A percentile compares a stretch with the other conserved stretches of the same genome.
phyloP scores from a whole-genome alignment of 1,140 invertebrate genomes.

The Orchestia grillus region DNA sequence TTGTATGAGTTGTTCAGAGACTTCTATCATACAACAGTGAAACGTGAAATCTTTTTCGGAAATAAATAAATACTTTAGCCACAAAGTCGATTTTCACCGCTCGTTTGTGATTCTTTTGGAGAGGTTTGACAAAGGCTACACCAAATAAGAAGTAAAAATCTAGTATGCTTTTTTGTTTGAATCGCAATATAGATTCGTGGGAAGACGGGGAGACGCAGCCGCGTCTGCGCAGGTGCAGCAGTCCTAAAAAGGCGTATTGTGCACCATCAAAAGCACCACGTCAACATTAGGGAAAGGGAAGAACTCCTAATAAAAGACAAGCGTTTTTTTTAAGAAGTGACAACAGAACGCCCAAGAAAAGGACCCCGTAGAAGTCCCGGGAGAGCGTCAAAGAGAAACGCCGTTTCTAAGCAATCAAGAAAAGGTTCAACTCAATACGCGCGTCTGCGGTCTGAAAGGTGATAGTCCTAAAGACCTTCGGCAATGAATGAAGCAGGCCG shows the following conservation, averaged over 20 bases:
- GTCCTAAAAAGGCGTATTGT: conserved; percentile 38
- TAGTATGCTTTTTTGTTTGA: not conserved
- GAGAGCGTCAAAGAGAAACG: not conserved
- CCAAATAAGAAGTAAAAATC: conserved; percentile 12
- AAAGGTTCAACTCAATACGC: conserved; percentile 7
- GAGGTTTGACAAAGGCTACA: not conserved
- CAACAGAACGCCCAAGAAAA: conserved; percentile 38
- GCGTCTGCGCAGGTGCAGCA: conserved; percentile 35
- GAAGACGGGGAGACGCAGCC: not conserved
- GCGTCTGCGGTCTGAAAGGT: conserved; percentile 42
- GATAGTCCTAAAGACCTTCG: conserved; percentile 48
- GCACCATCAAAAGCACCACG: conserved; percentile 46
- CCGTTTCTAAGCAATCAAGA: conserved; percentile 53
- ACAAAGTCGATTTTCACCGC: not conserved
- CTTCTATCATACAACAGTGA: not conserved
- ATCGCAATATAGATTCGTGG: conserved; percentile 52
- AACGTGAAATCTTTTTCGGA: not conserved
- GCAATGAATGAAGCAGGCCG: not conserved
- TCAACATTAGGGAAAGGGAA: conserved; percentile 55
- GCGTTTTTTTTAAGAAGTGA: conserved; percentile 30
- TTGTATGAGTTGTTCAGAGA: not conserved
- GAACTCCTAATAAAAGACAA: conserved; percentile 42
- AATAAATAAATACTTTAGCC: not conserved
- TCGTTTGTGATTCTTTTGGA: not conserved
- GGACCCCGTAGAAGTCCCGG: not conserved